phyloP scores from a whole-genome alignment of 2,113 vertebrate genomes.

The Coreoperca whiteheadi region DNA sequence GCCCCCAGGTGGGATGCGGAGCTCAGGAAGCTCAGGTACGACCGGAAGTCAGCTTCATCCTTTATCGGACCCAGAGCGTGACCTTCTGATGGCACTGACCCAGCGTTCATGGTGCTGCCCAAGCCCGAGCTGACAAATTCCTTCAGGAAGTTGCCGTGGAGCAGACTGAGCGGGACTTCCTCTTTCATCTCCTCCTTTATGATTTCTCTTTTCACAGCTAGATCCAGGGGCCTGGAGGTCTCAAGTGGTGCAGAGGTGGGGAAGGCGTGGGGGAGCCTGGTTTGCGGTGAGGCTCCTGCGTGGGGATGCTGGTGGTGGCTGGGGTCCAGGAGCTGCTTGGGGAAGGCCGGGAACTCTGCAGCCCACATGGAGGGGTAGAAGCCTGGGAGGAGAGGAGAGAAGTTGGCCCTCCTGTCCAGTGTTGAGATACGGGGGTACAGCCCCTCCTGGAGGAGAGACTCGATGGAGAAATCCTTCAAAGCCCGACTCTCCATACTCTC shows the following conservation, averaged over 20 bases:
- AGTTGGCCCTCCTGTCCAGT: conserved; percentile 87
- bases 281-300: conserved; percentile 74
- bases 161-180: conserved; percentile 87
- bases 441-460: conserved; percentile 94
- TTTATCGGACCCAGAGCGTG: conserved; percentile 90
- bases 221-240: conserved; percentile 87
- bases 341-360: conserved; percentile 87
- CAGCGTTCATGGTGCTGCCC: conserved; percentile 66
- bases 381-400: conserved; percentile 90
- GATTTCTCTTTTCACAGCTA: conserved; percentile 94
- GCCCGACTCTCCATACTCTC: conserved; percentile 81
- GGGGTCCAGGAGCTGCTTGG: conserved; percentile 85
- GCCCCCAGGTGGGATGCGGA: conserved; percentile 92
- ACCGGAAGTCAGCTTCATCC: conserved; percentile 92
- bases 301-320: conserved; percentile 66
- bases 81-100: conserved; percentile 77
- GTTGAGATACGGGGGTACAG: conserved; percentile 91
- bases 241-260: conserved; percentile 83
- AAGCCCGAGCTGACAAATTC: conserved; percentile 84
- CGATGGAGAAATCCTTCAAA: conserved; percentile 96
- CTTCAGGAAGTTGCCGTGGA: conserved; percentile 93
- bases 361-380: conserved; percentile 97
- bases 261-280: conserved; percentile 80
- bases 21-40: conserved; percentile 95
- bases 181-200: conserved; percentile 97